Evolutionary conservation across 2,113 vertebrate species (phyloP).

Genomic region (Cololabis saira): DNA sequence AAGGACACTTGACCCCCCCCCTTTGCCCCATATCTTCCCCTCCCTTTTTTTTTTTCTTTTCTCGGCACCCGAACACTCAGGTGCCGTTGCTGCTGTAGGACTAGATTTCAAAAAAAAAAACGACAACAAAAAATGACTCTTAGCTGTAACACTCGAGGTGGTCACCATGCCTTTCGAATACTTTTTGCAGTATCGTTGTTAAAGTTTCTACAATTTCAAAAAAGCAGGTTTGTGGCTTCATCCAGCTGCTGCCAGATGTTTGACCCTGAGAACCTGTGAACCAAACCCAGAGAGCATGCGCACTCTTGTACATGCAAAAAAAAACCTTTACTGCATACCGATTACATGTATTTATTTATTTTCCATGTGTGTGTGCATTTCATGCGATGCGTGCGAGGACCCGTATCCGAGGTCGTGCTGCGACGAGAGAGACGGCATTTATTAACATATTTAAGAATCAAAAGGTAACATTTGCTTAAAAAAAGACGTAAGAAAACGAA

Average conservation of each 20-base stretch:
- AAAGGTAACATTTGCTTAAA: conserved; percentile 71
- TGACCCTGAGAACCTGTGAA: conserved; percentile 77
- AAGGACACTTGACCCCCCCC: conserved; percentile 78
- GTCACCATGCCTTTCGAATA: conserved; percentile 60
- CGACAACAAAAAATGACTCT: conserved; percentile 26
- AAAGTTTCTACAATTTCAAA: conserved; percentile 52
- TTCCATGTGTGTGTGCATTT: conserved; percentile 67
- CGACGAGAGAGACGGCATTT: conserved; percentile 73
- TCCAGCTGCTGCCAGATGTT: conserved; percentile 59
- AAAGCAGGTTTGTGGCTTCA: conserved; percentile 60
- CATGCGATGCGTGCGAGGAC: conserved; percentile 51
- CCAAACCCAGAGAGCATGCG: conserved; percentile 71
- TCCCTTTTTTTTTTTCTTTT: too few species aligned
- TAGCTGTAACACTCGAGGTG: conserved; percentile 57
- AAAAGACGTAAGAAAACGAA: conserved; percentile 61
- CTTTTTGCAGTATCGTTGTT: conserved; percentile 53
- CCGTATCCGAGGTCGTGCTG: conserved; percentile 61
- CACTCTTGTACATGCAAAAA: conserved; percentile 35
- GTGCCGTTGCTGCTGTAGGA: conserved; percentile 76
- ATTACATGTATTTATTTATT: conserved; percentile 82
- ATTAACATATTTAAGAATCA: conserved; percentile 72
- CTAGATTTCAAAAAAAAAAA: conserved; percentile 48
- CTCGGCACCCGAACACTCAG: conserved; percentile 67
- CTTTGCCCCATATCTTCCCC: conserved; percentile 59
- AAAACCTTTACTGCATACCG: conserved; percentile 65